Conservation (phyloP, 2,797 vertebrate genomes). For the Chelonia mydas region DNA sequence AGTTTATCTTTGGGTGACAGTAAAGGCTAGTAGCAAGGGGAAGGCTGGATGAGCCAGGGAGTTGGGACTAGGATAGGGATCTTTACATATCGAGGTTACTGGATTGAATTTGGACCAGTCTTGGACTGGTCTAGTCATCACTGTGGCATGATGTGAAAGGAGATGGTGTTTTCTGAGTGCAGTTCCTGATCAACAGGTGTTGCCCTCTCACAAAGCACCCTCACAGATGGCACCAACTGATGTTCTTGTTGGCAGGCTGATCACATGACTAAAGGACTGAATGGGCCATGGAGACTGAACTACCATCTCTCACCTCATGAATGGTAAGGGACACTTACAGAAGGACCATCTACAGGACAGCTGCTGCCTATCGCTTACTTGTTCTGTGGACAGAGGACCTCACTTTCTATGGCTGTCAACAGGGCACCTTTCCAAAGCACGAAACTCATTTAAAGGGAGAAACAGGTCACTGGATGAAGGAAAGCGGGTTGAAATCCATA, state of each 20-base stretch:
- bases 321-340: background rate
- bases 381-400: background rate
- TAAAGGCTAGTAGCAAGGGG: background rate
- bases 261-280: background rate
- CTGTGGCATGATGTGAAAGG: background rate
- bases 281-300: background rate
- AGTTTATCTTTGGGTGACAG: background rate
- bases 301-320: background rate
- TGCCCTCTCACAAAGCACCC: background rate
- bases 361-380: background rate
- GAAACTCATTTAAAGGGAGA: background rate
- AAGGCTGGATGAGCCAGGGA: background rate
- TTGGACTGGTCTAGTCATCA: too few species aligned
- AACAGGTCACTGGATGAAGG: background rate
- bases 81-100: background rate
- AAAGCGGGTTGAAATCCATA: constrained; percentile 47
- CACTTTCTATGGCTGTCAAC: background rate
- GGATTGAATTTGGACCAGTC: background rate
- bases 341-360: background rate
- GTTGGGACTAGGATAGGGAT: too few species aligned
- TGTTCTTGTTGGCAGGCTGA: background rate
- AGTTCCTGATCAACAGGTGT: background rate
- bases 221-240: background rate
- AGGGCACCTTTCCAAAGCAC: background rate
- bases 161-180: background rate